A percentile compares a stretch with the other conserved stretches of the same genome.
Conservation (phyloP, 2,113 vertebrate genomes). For the Melanocharis versteri region DNA sequence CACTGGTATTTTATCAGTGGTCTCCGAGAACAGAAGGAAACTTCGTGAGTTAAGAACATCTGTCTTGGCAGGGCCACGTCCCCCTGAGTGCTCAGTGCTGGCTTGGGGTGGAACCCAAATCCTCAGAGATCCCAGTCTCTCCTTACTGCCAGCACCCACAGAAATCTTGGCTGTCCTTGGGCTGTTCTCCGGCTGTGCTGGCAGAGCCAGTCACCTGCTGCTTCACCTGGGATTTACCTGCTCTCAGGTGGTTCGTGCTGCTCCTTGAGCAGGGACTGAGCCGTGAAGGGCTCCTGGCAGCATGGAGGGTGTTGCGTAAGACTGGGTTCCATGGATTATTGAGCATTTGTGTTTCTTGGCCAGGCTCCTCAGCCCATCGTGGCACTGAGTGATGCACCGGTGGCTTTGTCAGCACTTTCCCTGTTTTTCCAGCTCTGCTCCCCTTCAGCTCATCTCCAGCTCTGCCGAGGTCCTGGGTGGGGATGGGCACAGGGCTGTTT, state of each 20-base stretch:
- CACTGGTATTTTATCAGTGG: background rate
- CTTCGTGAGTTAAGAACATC: background rate
- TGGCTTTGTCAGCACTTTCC: background rate
- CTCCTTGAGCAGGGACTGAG: background rate
- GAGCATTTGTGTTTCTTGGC: background rate
- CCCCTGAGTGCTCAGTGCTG: fast-evolving
- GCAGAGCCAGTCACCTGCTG: background rate
- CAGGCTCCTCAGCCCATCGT: background rate
- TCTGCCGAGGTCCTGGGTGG: fast-evolving
- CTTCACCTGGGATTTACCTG: background rate
- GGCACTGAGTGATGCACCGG: fast-evolving
- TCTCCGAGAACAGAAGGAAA: background rate
- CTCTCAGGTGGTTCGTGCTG: background rate
- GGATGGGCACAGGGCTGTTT: fast-evolving
- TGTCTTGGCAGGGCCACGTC: background rate
- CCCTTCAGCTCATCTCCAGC: background rate
- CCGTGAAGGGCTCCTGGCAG: background rate
- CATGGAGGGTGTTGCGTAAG: background rate
- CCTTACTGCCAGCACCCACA: fast-evolving
- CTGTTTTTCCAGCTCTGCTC: background rate
- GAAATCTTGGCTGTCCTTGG: background rate
- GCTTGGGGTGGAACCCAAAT: fast-evolving
- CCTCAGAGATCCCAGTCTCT: background rate
- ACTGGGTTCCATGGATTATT: background rate
- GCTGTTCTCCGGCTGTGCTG: background rate